Percentiles rank a stretch among this genome's conserved stretches.
phyloP scores from a whole-genome alignment of 2,113 vertebrate genomes.

The Paraplagusia blochii region DNA sequence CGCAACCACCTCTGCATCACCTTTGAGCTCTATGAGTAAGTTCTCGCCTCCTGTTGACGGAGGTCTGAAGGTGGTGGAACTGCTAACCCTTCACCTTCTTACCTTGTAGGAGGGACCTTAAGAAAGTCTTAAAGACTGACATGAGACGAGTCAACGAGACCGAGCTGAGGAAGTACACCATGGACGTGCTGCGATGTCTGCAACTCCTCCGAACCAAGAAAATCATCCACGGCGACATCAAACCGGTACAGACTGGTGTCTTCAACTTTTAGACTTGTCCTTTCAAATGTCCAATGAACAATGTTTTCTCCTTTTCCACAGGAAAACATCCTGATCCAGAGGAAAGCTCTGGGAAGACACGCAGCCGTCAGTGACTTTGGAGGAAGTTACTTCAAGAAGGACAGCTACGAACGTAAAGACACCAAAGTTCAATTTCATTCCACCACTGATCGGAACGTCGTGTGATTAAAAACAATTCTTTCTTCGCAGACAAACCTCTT shows the following conservation, averaged over 20 bases:
- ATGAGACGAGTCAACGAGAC: not conserved
- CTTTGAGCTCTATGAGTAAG: not conserved
- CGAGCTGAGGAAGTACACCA: not conserved
- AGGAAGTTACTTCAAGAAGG: not conserved
- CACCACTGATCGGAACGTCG: not conserved
- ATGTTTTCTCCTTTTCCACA: too few species aligned
- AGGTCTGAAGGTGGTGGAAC: too few species aligned
- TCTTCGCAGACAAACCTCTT: constrained; percentile 5
- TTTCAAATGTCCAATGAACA: too few species aligned
- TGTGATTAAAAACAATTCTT: not conserved
- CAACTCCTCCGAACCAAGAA: not conserved
- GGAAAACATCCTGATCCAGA: not conserved
- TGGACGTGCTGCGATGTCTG: not conserved
- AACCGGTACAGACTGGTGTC: not conserved
- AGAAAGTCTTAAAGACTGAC: not conserved
- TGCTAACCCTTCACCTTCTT: not conserved
- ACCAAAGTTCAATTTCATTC: not conserved
- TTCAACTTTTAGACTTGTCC: not conserved
- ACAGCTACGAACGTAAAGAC: not conserved
- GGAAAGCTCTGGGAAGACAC: not conserved
- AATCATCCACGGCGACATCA: not conserved
- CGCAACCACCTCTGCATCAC: not conserved
- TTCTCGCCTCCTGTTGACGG: not conserved
- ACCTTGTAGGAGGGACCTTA: not conserved
- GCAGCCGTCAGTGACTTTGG: not conserved